Evolutionary conservation across 1,140 invertebrate genomes (phyloP).

Genomic region (Diabrotica virgifera): DNA sequence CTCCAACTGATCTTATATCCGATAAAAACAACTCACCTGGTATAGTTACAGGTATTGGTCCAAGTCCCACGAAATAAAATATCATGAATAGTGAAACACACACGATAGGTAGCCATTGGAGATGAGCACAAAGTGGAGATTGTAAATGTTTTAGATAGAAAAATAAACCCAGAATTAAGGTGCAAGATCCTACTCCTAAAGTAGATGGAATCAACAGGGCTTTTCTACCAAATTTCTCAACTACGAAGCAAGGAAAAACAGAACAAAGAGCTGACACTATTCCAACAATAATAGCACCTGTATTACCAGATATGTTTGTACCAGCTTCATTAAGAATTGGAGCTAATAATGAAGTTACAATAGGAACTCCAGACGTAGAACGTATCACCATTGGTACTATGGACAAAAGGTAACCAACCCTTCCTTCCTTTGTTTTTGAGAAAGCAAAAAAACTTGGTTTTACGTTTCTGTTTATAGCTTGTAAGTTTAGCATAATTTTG

Average conservation of each 20-base stretch:
- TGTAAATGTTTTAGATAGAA: conserved; percentile 2
- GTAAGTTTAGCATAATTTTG: background rate
- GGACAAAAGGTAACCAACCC: background rate
- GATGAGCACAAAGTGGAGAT: background rate
- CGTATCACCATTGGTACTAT: background rate
- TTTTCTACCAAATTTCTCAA: background rate
- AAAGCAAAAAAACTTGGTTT: background rate
- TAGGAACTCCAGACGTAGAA: background rate
- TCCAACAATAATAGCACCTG: background rate
- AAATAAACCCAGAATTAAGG: conserved; percentile 4
- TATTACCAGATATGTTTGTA: background rate
- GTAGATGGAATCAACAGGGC: background rate
- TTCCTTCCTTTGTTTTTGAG: background rate
- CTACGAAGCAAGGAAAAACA: background rate
- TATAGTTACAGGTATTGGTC: conserved; percentile 79
- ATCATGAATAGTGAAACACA: conserved; percentile 37
- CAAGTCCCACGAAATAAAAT: conserved; percentile 59
- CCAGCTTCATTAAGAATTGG: background rate
- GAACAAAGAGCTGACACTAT: background rate
- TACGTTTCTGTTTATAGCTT: background rate
- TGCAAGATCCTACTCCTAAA: background rate
- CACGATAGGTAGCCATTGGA: conserved; percentile 41
- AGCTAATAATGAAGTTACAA: background rate
- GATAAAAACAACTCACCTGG: conserved; percentile 79
- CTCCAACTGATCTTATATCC: conserved; percentile 69